Evolutionary conservation across 2,113 vertebrate genomes (phyloP), one percentile per base, ranked within the genome.

Genomic region (Castor canadensis): DNA sequence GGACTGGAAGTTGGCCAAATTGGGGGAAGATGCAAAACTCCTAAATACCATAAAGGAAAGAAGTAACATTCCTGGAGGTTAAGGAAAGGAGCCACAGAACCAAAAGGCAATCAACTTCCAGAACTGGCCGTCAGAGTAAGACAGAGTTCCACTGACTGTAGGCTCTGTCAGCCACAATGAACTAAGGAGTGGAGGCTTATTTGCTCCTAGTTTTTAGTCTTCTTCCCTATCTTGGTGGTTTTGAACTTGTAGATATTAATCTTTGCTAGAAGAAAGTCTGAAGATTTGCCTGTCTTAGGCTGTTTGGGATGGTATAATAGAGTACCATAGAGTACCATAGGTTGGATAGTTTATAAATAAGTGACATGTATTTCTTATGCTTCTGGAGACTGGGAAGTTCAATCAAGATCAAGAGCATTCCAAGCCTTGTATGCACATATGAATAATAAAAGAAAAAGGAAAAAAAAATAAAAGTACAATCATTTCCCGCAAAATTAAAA

Each of bases 311-410:
- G 10, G 2, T 88, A 24, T 30, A 69, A 52, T 0, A 52, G 9
- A 49, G 52, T 1, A 11, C 1, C 12, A 52, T 0, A 52, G 9
- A 49, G 52, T 1, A 11, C 1, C 12, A 22, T 17, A 30, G n/a
- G 19, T 20, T 32, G 24, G 22, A 15, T 28, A n/a, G 1, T 40
- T 64, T 66, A 28, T 73, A 82, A 66, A n/a, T 7, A 72, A n/a
- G 7, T 58, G 22, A 22, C 35, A 38, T 38, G 66, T 58, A 49
- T 80, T 80, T 62, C 20, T 72, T 6, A 35, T 9, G 40, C 7
- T 58, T 81, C 10, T 35, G 38, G 20, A 81, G n/a, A 15, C 56
- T 45, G 24, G 45, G 12, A 45, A 60, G 45, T 82, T 58, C 56
- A 58, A n/a, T 69, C 28, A 40, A 52, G 75, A 67, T 3, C 24